These are phyloP conservation scores for Botrylloides violaceus DNA, from an alignment of 23 tunicate genomes.

Conservation along the genomic window DNA sequence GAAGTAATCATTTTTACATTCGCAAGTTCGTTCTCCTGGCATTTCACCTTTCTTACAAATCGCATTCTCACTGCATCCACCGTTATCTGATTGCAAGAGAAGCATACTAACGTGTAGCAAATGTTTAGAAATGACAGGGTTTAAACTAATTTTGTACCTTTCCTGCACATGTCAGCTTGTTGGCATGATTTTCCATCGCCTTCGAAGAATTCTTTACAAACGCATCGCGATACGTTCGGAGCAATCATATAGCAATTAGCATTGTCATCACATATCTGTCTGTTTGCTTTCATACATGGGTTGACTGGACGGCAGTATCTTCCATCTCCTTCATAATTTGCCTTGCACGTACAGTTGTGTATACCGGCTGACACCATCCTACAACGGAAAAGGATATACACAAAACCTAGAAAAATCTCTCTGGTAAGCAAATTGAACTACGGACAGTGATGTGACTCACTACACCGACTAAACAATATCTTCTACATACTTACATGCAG, in stretches of 20 bases:
- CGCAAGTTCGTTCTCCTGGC: conserved; percentile 46
- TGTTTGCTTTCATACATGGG: conserved; percentile 48
- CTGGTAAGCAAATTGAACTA: neutral
- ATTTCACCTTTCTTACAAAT: conserved; percentile 26
- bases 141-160: no score
- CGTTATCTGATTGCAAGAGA: conserved; percentile 40
- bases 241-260: conserved; percentile 60
- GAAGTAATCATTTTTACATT: conserved; percentile 30
- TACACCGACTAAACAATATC: no score
- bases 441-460: no score
- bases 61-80: conserved; percentile 58
- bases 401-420: neutral
- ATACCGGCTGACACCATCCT: conserved; percentile 31
- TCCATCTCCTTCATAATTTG: conserved; percentile 74
- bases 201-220: conserved; percentile 38
- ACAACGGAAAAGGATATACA: no score
- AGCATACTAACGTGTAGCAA: no score
- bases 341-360: conserved; percentile 61
- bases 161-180: conserved; percentile 34
- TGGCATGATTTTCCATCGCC: conserved; percentile 83
- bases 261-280: conserved; percentile 21
- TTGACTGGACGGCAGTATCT: conserved; percentile 49
- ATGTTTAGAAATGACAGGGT: no score
- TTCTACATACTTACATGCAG: conserved; percentile 45
- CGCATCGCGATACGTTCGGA: conserved; percentile 42